A percentile compares a stretch with the other conserved stretches of the same genome.
Conservation (phyloP, 2,113 vertebrate species). For the Odontesthes bonariensis region DNA sequence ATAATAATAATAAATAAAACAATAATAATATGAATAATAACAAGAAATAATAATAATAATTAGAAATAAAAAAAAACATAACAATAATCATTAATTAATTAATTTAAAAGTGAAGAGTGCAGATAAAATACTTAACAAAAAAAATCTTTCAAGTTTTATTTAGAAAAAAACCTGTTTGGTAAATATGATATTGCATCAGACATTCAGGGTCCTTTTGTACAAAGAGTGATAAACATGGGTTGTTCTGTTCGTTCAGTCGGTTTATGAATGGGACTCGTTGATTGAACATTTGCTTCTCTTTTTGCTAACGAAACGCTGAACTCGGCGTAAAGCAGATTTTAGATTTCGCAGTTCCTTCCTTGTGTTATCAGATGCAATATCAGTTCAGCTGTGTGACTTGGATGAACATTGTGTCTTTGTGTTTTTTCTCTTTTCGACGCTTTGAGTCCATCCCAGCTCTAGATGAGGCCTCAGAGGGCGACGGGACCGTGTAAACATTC, state of each 20-base stretch:
- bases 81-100: too few species aligned
- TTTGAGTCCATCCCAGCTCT: constrained; percentile 12
- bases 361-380: constrained; percentile 18
- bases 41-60: too few species aligned
- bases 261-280: background rate
- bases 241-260: too few species aligned
- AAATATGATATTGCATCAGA: too few species aligned
- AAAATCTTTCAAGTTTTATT: too few species aligned
- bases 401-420: constrained; percentile 11
- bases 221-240: too few species aligned
- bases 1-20: too few species aligned
- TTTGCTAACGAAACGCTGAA: background rate
- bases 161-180: too few species aligned
- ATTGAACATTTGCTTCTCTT: background rate
- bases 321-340: background rate
- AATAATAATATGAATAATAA: too few species aligned
- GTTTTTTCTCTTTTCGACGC: background rate
- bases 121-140: too few species aligned
- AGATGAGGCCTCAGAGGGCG: constrained; percentile 58
- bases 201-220: background rate
- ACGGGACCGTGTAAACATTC: constrained; percentile 73
- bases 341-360: background rate
- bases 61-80: too few species aligned
- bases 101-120: too few species aligned
- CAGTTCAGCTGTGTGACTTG: constrained; percentile 11